These are phyloP conservation scores for Sebastes reedi DNA, from an alignment of 2,797 vertebrate species.

Conservation along the genomic window DNA sequence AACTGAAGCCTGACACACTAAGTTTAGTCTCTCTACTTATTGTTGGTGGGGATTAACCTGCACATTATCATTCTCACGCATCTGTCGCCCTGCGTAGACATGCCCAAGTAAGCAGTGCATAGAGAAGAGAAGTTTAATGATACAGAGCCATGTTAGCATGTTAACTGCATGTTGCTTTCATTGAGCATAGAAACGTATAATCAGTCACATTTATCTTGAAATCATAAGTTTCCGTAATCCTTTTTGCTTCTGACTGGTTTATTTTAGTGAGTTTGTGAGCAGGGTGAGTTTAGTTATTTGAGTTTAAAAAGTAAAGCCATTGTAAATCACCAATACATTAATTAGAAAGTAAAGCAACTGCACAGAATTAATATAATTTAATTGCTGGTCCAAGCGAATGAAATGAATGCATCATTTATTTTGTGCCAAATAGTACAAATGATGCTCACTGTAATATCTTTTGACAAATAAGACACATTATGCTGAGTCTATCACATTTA, in stretches of 20 bases:
- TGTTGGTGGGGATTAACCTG: constrained; percentile 52
- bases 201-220: neutral
- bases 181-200: neutral
- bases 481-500: neutral
- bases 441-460: neutral
- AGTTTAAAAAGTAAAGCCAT: neutral
- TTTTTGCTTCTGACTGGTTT: neutral
- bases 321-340: neutral
- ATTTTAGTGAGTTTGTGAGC: neutral
- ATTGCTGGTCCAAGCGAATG: neutral
- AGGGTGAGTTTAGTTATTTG: neutral
- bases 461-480: neutral
- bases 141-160: neutral
- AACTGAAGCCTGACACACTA: constrained; percentile 7
- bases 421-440: neutral
- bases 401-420: neutral
- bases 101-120: constrained; percentile 25
- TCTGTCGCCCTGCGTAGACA: constrained; percentile 44
- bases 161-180: neutral
- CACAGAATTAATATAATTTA: neutral
- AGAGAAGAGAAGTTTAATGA: constrained; percentile 1
- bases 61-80: constrained; percentile 60
- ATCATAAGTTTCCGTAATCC: neutral
- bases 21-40: too few relatives aligned
- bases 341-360: neutral